Evolutionary conservation across 2,113 vertebrate species (phyloP).

Genomic region (Myotis yumanensis): DNA sequence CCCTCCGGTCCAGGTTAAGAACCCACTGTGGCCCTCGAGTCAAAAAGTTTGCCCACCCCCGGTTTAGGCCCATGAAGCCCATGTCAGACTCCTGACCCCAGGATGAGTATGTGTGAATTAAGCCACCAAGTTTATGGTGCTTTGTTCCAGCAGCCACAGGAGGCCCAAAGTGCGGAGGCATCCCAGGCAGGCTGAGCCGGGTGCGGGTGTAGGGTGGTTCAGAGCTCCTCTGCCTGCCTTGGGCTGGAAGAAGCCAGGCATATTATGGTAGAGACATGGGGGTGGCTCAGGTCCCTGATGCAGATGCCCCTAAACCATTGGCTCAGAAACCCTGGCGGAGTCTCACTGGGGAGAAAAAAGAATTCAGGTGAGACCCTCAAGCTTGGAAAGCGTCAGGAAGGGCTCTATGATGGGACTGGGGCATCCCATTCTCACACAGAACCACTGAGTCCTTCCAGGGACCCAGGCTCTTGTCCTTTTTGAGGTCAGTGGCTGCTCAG

Average conservation of each 20-base stretch:
- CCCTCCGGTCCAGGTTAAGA: no score
- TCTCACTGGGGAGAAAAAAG: neutral
- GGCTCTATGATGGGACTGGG: neutral
- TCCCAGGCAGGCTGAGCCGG: fast-evolving
- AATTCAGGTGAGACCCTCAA: neutral
- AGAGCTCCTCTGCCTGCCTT: neutral
- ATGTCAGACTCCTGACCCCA: no score
- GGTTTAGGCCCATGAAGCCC: neutral
- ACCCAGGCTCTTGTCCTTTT: no score
- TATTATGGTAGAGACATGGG: fast-evolving
- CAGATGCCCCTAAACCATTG: neutral
- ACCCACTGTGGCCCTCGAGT: no score
- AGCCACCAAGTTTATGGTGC: neutral
- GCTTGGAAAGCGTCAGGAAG: no score
- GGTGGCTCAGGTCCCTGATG: neutral
- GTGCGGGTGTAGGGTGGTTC: no score
- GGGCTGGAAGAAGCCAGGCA: no score
- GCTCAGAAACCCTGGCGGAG: neutral
- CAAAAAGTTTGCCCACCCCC: no score
- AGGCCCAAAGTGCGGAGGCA: no score
- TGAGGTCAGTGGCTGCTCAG: no score
- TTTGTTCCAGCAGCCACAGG: no score
- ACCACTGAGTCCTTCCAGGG: neutral
- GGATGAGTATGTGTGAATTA: neutral
- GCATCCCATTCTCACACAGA: fast-evolving